Percentiles rank a stretch among this genome's conserved stretches.
Evolutionary conservation across 2,888 invertebrate species (phyloP).

Genomic region (Exephanes ischioxanthus): DNA sequence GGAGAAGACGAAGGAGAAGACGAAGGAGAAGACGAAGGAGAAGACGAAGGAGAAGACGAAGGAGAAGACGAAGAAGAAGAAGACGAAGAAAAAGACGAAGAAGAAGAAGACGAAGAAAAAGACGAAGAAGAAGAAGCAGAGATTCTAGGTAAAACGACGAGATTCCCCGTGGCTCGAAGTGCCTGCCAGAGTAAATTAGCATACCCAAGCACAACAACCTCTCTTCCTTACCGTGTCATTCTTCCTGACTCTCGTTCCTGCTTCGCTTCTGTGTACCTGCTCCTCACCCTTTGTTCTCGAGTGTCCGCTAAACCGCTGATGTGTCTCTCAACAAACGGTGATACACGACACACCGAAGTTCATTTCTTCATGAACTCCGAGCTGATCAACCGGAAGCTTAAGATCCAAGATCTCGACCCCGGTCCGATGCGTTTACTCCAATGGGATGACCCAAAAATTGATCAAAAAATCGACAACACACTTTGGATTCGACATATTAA

Average conservation of each 20-base stretch:
- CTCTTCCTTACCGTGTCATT: slow-evolving; percentile 40
- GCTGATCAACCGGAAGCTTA: not conserved
- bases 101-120: slow-evolving; percentile 52
- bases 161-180: slow-evolving; percentile 31
- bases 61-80: slow-evolving; percentile 53
- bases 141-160: slow-evolving; percentile 37
- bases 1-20: slow-evolving; percentile 53
- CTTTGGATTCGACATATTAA: not conserved
- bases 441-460: not conserved
- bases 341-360: not conserved
- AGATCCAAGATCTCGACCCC: no score
- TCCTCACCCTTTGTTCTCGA: slow-evolving; percentile 35
- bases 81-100: slow-evolving; percentile 47
- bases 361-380: slow-evolving; percentile 3
- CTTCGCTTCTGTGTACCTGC: slow-evolving; percentile 25
- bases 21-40: slow-evolving; percentile 49
- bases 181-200: slow-evolving; percentile 60
- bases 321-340: slow-evolving; percentile 14
- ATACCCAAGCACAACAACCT: slow-evolving; percentile 47
- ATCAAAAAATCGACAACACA: not conserved
- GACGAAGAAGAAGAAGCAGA: slow-evolving; percentile 50
- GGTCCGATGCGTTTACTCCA: not conserved
- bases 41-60: slow-evolving; percentile 45
- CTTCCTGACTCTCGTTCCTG: slow-evolving; percentile 41
- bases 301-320: slow-evolving; percentile 14